Base-by-base conservation (phyloP, 2,888 invertebrate genomes). In the Lottia gigantea region DNA sequence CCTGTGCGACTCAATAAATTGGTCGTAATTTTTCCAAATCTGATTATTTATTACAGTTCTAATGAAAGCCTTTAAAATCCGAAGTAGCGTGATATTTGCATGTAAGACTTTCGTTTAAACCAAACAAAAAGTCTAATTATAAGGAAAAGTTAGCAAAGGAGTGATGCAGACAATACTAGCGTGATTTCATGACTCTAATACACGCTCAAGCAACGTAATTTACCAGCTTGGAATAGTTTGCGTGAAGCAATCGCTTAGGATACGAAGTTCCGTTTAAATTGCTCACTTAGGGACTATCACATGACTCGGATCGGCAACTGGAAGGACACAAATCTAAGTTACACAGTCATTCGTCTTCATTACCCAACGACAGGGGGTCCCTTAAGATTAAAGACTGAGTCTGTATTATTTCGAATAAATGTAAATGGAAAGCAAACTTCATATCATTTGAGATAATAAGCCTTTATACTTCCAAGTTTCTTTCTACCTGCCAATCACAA, bases 251-350 rank as follows among this genome's bases (percentile, higher is more conserved):
- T 23, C 55, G 55, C 23, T 55, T 55, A 55, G 55, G 55, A 23
- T 23, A 23, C 23, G 19, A 55, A 23, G 23, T 55, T 23, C 55
- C 55, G 23, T 19, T 23, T 55, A 55, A 23, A 23, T 23, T 55
- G 23, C 55, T 55, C 55, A 55, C 55, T 23, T 55, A 23, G 55
- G 55, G 55, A 55, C 55, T 55, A 55, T 55, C 55, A 23, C 55
- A 55, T 55, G 55, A 55, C 23, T 23, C 55, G 40, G 40, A 40
- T 40, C 40, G 40, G 40, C 40, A 40, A 40, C 40, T 40, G 7
- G 40, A 8, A 40, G 40, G 40, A 40, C 11, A 40, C 40, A 40
- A 40, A 40, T 40, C 40, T 40, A 40, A 40, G 40, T 40, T 40
- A 12, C 14, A 19, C 19, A 23, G 55, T 23, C 4, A 55, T 55